Base-by-base conservation (phyloP, 2,797 vertebrate genomes). In the Schizothorax lantsangensis region DNA sequence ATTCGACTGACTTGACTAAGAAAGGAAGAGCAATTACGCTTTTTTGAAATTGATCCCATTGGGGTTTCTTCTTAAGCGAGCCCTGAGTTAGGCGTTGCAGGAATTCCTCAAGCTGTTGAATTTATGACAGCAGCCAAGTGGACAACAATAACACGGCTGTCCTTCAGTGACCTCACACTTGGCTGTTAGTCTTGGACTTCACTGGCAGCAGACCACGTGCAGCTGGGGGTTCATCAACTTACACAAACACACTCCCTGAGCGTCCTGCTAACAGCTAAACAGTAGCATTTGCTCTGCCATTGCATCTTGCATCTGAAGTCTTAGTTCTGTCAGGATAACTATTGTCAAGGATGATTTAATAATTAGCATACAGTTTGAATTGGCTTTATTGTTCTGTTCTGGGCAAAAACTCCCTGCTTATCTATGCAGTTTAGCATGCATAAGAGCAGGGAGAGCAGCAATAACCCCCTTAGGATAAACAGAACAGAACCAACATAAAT, bases 201-300 rank as follows among this genome's bases (percentile, higher is more conserved):
- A 54, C 49, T 86, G 87, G 86, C 84, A 86, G 62, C n/a, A 74
- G 80, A 79, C 30, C 68, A 40, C 59, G 36, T 77, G 74, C 88
- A 87, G 85, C 89, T 87, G 85, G 79, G 86, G 87, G 83, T 81
- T 77, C 84, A 83, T 90, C 74, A 71, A 72, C 43, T 87, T 75
- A 81, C 79, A 90, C 87, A 86, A 82, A 80, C 85, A 86, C 69
- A 79, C 30, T 79, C 57, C 62, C 74, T 40, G 45, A 84, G 78
- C 11, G 9, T 84, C 57, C 57, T 38, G 57, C 57, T 40, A 62
- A n/a, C 43, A 75, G 57, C 43, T 72, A 21, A 38, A 77, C 81
- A 26, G 77, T 47, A 84, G 77, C 87, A 43, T 66, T 71, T 73
- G 52, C 69, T 86, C 52, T 57, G 72, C 52, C 30, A 54, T 47